Percentiles rank a stretch among this genome's conserved stretches.
phyloP scores from a whole-genome alignment of 2,797 vertebrate species.

The Allobates femoralis region DNA sequence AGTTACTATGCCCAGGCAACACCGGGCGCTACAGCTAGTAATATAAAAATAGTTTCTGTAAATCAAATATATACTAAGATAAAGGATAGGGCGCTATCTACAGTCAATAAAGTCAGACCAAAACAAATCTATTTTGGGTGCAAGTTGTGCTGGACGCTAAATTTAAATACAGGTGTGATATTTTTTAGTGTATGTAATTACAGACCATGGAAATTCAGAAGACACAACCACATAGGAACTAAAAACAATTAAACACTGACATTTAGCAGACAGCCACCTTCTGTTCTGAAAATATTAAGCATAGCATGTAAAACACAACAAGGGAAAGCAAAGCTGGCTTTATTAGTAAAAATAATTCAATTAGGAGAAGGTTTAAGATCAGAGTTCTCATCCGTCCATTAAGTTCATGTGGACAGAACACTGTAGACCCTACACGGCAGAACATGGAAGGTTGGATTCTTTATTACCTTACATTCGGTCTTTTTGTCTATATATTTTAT shows the following conservation, averaged over 20 bases:
- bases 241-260: slow-evolving; percentile 35
- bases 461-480: too few relatives aligned
- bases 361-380: too few relatives aligned
- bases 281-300: background rate
- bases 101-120: background rate
- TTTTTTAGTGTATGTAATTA: slow-evolving; percentile 39
- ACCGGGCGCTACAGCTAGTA: too few relatives aligned
- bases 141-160: slow-evolving; percentile 15
- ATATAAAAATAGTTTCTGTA: background rate
- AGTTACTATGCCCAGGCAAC: too few relatives aligned
- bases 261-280: slow-evolving; percentile 14
- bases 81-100: background rate
- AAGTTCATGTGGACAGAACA: too few relatives aligned
- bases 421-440: too few relatives aligned
- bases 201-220: slow-evolving; percentile 36
- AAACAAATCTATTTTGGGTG: slow-evolving; percentile 46
- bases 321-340: too few relatives aligned
- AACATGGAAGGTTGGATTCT: too few relatives aligned
- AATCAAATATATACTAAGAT: background rate
- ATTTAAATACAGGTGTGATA: slow-evolving; percentile 58
- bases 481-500: too few relatives aligned
- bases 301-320: background rate
- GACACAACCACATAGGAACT: slow-evolving; percentile 29
- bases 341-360: background rate
- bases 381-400: too few relatives aligned